These are phyloP conservation scores for Monopis laevigella DNA, from an alignment of 2,888 invertebrate genomes.

Conservation along the genomic window DNA sequence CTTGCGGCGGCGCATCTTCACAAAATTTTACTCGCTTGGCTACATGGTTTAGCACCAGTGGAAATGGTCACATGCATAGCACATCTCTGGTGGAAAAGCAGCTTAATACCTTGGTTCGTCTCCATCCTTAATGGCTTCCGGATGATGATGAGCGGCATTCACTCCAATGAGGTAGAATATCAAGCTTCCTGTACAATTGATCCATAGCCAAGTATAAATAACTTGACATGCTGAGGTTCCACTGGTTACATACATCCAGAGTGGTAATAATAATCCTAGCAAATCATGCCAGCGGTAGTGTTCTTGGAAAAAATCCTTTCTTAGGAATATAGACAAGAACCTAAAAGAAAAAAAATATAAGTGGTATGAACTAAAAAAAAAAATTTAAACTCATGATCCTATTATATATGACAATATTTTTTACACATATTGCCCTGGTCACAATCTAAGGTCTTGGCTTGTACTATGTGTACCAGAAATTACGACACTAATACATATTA, in stretches of 20 bases:
- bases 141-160: slow-evolving; percentile 85
- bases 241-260: slow-evolving; percentile 46
- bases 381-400: too few species aligned
- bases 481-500: too few species aligned
- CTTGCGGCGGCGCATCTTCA: too few species aligned
- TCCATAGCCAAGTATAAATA: slow-evolving; percentile 64
- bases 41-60: too few species aligned
- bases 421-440: too few species aligned
- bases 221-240: slow-evolving; percentile 35
- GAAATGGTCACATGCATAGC: too few species aligned
- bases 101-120: slow-evolving; percentile 72
- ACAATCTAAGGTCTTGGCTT: too few species aligned
- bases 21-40: too few species aligned
- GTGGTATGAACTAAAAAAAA: too few species aligned
- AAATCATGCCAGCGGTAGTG: slow-evolving; percentile 44
- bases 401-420: too few species aligned
- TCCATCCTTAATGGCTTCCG: slow-evolving; percentile 82
- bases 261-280: slow-evolving; percentile 42
- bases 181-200: slow-evolving; percentile 66
- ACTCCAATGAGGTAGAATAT: slow-evolving; percentile 72
- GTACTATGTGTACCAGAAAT: too few species aligned
- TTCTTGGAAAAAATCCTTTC: slow-evolving; percentile 32
- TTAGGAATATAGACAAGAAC: slow-evolving; percentile 28
- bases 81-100: too few species aligned
- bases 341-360: slow-evolving; percentile 29